Percentiles rank a stretch among this genome's conserved stretches.
phyloP scores from a whole-genome alignment of 1,140 invertebrate genomes.

The Cydia strobilella region DNA sequence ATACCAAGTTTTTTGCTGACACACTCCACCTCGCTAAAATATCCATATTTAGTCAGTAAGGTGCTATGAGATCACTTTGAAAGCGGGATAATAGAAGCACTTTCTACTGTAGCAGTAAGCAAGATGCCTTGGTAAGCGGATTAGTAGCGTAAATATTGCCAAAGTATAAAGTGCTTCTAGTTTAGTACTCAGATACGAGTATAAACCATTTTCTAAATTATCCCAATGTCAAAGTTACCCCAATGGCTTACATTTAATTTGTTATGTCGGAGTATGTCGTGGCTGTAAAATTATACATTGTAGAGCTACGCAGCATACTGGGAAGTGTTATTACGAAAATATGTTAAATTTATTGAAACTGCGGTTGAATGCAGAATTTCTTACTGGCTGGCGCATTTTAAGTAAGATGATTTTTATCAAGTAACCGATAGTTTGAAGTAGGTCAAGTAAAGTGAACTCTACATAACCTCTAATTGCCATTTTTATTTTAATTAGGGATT shows the following conservation, averaged over 20 bases:
- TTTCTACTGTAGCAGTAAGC: too few species aligned
- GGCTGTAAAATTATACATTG: slow-evolving; percentile 14
- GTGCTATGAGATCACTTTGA: too few species aligned
- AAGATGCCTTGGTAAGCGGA: too few species aligned
- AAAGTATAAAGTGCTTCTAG: too few species aligned
- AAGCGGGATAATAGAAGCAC: too few species aligned
- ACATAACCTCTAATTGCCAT: background rate
- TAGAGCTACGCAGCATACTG: background rate
- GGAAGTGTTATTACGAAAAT: slow-evolving; percentile 14
- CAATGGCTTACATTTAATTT: background rate
- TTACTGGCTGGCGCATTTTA: slow-evolving; percentile 4
- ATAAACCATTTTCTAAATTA: too few species aligned
- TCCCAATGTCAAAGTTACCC: background rate
- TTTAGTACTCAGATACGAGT: too few species aligned
- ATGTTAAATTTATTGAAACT: slow-evolving; percentile 19
- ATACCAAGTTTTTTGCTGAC: too few species aligned
- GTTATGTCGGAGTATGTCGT: background rate
- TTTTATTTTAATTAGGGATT: too few species aligned
- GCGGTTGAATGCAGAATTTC: background rate
- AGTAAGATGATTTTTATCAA: background rate
- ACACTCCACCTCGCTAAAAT: too few species aligned
- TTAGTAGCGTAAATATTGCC: too few species aligned
- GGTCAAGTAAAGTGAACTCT: background rate
- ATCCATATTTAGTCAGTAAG: too few species aligned
- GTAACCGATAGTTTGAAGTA: background rate